Conservation (phyloP, 2,113 vertebrate genomes). For the Glaucomys volans region DNA sequence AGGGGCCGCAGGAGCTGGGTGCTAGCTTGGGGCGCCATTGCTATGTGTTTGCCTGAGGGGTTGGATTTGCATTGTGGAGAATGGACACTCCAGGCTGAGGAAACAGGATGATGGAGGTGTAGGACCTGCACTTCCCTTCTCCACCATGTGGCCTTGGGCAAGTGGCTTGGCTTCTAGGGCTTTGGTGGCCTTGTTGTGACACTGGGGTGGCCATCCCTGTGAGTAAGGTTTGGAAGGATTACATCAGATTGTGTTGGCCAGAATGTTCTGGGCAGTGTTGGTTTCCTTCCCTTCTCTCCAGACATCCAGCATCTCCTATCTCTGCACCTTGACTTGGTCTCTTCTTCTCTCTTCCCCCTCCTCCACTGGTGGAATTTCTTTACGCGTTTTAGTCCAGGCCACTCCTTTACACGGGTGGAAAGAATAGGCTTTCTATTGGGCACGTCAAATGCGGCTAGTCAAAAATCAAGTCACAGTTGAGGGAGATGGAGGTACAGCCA, state of each 20-base stretch:
- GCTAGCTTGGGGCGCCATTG: not conserved
- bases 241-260: not conserved
- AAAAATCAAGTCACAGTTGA: not conserved
- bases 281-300: not conserved
- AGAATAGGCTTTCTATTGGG: not conserved
- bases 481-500: conserved; percentile 13
- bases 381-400: not conserved
- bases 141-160: not conserved
- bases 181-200: conserved; percentile 3
- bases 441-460: not conserved
- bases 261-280: not conserved
- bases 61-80: conserved; percentile 14
- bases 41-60: not conserved
- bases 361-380: not conserved
- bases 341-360: not conserved
- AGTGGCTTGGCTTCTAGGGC: not conserved
- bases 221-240: not conserved
- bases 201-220: not conserved
- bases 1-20: too few species aligned
- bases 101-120: not conserved
- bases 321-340: not conserved
- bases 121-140: not conserved
- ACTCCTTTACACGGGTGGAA: not conserved
- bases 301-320: not conserved
- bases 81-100: conserved; percentile 28